These are phyloP conservation scores for Arrhopalites spinosus DNA, from an alignment of 2,888 invertebrate genomes.

Conservation along the genomic window DNA sequence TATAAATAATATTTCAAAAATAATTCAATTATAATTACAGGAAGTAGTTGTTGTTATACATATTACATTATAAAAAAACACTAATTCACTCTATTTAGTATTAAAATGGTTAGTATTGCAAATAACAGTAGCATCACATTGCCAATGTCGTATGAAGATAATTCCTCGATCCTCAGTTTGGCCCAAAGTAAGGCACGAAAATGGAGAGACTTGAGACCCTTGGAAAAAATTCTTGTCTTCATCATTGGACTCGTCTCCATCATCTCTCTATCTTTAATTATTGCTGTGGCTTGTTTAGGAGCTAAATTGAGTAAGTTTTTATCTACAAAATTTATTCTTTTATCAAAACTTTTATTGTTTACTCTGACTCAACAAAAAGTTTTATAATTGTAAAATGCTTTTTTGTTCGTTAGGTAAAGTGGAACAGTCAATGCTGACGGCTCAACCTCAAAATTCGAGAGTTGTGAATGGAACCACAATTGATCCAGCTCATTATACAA, in stretches of 20 bases:
- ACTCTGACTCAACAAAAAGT: too few species aligned
- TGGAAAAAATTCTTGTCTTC: conserved; percentile 24
- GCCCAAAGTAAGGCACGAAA: not conserved
- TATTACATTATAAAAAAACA: too few species aligned
- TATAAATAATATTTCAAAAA: too few species aligned
- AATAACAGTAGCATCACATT: conserved; percentile 18
- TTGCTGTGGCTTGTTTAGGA: conserved; percentile 26
- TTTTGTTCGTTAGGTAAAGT: not conserved
- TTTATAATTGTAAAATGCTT: too few species aligned
- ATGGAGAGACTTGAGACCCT: conserved; percentile 23
- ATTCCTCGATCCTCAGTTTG: not conserved
- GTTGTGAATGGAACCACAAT: too few species aligned
- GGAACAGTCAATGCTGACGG: not conserved
- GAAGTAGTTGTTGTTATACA: too few species aligned
- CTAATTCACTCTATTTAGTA: too few species aligned
- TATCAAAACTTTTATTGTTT: too few species aligned
- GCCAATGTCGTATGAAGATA: conserved; percentile 26
- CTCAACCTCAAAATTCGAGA: too few species aligned
- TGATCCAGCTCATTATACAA: too few species aligned
- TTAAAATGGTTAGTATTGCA: conserved; percentile 26
- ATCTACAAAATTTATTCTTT: too few species aligned
- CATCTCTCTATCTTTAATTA: conserved; percentile 15
- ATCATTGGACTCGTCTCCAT: conserved; percentile 8
- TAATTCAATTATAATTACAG: too few species aligned
- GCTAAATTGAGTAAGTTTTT: conserved; percentile 20